A percentile compares a stretch with the other conserved stretches of the same genome.
Evolutionary conservation across 2,797 vertebrate genomes (phyloP).

Genomic region (Myotis findleyi): DNA sequence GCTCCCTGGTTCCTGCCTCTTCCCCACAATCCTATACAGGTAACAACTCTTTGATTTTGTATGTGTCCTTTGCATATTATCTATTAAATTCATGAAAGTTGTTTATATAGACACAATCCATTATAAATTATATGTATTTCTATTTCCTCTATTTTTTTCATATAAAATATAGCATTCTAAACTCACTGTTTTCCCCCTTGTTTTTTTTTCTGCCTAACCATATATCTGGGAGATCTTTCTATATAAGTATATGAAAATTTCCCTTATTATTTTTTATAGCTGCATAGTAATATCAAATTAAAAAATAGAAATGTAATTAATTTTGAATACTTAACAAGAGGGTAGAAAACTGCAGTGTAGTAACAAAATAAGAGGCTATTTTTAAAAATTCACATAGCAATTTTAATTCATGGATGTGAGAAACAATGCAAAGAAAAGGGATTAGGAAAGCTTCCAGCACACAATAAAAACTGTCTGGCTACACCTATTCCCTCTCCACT

Average conservation of each 20-base stretch:
- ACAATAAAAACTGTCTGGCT: neutral
- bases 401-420: neutral
- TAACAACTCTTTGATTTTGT: neutral
- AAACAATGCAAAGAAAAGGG: neutral
- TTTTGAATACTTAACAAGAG: constrained; percentile 13
- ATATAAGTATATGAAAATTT: neutral
- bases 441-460: neutral
- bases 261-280: neutral
- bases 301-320: constrained; percentile 10
- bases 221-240: neutral
- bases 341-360: neutral
- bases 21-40: neutral
- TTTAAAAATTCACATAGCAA: neutral
- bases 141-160: neutral
- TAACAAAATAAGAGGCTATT: neutral
- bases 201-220: neutral
- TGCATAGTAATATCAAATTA: neutral
- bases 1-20: neutral
- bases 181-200: neutral
- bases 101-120: neutral
- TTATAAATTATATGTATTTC: neutral
- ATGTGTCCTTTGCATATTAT: neutral
- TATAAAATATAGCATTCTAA: neutral
- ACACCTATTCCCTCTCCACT: neutral
- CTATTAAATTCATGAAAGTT: neutral